These are phyloP conservation scores for Eleutherodactylus coqui DNA, from an alignment of 2,797 vertebrate genomes.

Conservation along the genomic window DNA sequence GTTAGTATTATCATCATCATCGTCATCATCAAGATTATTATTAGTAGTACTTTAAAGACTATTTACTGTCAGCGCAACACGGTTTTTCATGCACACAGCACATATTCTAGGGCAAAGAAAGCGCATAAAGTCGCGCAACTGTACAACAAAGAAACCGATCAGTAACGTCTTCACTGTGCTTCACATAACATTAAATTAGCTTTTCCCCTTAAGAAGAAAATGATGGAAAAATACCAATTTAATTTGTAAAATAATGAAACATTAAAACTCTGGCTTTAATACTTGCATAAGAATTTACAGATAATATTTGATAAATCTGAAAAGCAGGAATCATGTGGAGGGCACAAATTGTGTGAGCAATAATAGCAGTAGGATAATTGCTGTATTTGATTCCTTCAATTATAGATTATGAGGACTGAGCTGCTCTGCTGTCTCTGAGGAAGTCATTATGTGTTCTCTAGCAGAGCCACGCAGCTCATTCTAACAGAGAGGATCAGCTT, in stretches of 20 bases:
- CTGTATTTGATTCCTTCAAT: slow-evolving; percentile 72
- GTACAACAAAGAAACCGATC: background rate
- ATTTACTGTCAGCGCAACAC: background rate
- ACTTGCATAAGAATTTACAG: slow-evolving; percentile 68
- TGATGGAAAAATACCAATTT: slow-evolving; percentile 26
- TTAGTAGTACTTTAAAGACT: background rate
- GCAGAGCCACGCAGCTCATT: slow-evolving; percentile 64
- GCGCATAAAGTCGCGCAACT: background rate
- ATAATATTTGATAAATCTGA: slow-evolving; percentile 69
- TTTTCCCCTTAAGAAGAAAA: slow-evolving; percentile 26
- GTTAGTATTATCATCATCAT: background rate
- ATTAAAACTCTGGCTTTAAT: slow-evolving; percentile 66
- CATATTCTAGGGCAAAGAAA: background rate
- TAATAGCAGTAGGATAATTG: slow-evolving; percentile 72
- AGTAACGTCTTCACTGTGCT: background rate
- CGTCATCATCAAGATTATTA: slow-evolving; percentile 4
- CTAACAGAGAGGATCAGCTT: slow-evolving; percentile 56
- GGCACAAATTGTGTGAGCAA: slow-evolving; percentile 70
- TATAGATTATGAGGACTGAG: slow-evolving; percentile 69
- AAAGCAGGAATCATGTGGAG: slow-evolving; percentile 72
- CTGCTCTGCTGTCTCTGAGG: slow-evolving; percentile 68
- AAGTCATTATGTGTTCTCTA: slow-evolving; percentile 70
- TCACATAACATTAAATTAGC: slow-evolving; percentile 20
- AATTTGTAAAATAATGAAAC: slow-evolving; percentile 46
- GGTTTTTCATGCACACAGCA: background rate